Base-by-base conservation (phyloP, 2,113 vertebrate species). In the Morphnarchus princeps region DNA sequence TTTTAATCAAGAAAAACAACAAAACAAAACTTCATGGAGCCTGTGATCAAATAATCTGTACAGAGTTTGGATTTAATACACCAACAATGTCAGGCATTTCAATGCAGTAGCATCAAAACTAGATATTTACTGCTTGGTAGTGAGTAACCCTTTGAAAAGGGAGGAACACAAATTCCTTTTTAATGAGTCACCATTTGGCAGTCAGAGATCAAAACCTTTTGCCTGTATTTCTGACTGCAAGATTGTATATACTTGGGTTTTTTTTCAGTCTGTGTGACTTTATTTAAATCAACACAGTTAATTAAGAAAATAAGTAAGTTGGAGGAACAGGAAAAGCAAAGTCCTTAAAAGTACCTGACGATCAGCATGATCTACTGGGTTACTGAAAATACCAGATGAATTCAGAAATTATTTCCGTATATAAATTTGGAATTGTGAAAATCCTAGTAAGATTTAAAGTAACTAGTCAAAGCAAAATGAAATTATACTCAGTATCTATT, bases 141-240 rank as follows among this genome's bases (percentile, higher is more conserved):
- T 82, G 92, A 97, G 83, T 92, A 97, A 93, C 89, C 50, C 84
- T 96, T 96, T 84, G 70, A 90, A 91, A 97, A 91, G 90, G 91
- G 81, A 96, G 89, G 90, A 96, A 93, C 78, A 95, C 90, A 98
- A 96, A 97, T 97, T 97, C 95, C 82, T 92, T 92, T 96, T 93
- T 82, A 87, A 96, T 98, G 96, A 98, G 93, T 97, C 98, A 97
- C 67, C 88, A n/a, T 91, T 96, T 97, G 96, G 93, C 90, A 97
- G 77, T 59, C 94, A 94, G 89, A 96, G 94, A 97, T 94, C 86
- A 95, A 94, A 96, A 91, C 82, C 93, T 94, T 95, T 91, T 79
- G 92, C 89, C 95, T 97, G 76, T 81, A 95, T 95, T 97, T 97
- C 86, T 96, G 81, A 73, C 82, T 95, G 58, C 57, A 90, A 82